Percentiles rank a stretch among this genome's conserved stretches.
These are phyloP conservation scores for Hymenochirus boettgeri DNA, from an alignment of 2,113 vertebrate species.

Conservation along the genomic window DNA sequence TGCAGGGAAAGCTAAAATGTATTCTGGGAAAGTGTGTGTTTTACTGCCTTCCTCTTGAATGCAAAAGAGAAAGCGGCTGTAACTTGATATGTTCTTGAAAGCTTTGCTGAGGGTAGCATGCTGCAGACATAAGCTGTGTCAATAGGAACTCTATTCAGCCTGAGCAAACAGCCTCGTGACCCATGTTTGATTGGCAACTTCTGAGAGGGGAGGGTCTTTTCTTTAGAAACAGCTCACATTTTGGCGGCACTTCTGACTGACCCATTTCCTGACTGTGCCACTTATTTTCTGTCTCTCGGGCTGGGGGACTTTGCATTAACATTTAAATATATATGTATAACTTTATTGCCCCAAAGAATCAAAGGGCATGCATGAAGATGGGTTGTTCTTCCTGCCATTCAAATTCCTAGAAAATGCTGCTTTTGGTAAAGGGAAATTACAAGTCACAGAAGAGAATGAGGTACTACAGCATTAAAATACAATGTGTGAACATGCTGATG, in stretches of 20 bases:
- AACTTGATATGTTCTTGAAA: conserved; percentile 57
- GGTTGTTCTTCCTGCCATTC: conserved; percentile 34
- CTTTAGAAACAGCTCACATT: conserved; percentile 43
- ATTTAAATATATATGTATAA: too few relatives aligned
- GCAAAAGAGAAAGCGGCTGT: conserved; percentile 44
- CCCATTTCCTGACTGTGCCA: conserved; percentile 32
- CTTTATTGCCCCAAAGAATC: neutral
- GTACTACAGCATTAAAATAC: conserved; percentile 12
- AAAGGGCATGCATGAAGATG: neutral
- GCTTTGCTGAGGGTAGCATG: conserved; percentile 48
- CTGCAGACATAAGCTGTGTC: conserved; percentile 54
- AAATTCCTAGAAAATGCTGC: conserved; percentile 23
- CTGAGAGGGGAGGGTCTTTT: conserved; percentile 47
- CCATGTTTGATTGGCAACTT: conserved; percentile 50
- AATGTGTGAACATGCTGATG: neutral
- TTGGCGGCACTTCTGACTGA: conserved; percentile 52
- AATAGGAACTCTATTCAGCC: conserved; percentile 54
- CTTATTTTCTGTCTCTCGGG: conserved; percentile 45
- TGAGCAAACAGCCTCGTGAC: conserved; percentile 54
- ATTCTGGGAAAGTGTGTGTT: conserved; percentile 41
- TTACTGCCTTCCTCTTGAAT: conserved; percentile 51
- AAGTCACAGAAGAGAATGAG: conserved; percentile 40
- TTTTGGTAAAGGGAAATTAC: conserved; percentile 40
- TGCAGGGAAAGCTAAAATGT: conserved; percentile 2
- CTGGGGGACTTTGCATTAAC: neutral